A percentile compares a stretch with the other conserved stretches of the same genome.
phyloP scores from a whole-genome alignment of 1,140 invertebrate species.

The Eupristina koningsbergeri region DNA sequence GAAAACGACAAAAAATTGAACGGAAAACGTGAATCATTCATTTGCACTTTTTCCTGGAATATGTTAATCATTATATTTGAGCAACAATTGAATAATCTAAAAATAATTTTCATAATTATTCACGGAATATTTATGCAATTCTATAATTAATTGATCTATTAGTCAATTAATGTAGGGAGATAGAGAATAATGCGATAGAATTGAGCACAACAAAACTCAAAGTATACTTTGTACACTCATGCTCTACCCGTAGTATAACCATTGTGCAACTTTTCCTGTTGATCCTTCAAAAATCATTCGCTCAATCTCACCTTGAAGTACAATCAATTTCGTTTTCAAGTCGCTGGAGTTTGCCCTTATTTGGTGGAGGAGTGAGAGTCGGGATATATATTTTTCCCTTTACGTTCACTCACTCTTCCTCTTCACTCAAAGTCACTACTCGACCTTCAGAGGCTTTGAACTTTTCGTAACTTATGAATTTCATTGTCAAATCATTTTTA shows the following conservation, averaged over 20 bases:
- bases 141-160: not conserved
- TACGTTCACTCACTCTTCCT: not conserved
- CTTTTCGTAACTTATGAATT: not conserved
- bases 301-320: not conserved
- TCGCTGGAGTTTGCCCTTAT: conserved; percentile 37
- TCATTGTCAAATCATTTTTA: no score
- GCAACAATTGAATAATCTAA: conserved; percentile 10
- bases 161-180: not conserved
- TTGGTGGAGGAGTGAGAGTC: not conserved
- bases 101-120: not conserved
- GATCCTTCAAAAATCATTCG: not conserved
- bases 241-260: no score
- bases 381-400: not conserved
- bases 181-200: not conserved
- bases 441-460: not conserved
- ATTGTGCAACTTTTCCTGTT: not conserved
- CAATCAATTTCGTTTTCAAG: conserved; percentile 36
- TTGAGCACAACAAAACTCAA: not conserved
- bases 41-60: not conserved
- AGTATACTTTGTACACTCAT: not conserved
- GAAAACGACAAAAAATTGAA: conserved; percentile 1
- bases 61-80: not conserved
- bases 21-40: not conserved
- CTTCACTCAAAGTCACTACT: not conserved
- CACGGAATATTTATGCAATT: not conserved